Base-by-base conservation (phyloP, 2,797 vertebrate genomes). In the Myotis myotis region DNA sequence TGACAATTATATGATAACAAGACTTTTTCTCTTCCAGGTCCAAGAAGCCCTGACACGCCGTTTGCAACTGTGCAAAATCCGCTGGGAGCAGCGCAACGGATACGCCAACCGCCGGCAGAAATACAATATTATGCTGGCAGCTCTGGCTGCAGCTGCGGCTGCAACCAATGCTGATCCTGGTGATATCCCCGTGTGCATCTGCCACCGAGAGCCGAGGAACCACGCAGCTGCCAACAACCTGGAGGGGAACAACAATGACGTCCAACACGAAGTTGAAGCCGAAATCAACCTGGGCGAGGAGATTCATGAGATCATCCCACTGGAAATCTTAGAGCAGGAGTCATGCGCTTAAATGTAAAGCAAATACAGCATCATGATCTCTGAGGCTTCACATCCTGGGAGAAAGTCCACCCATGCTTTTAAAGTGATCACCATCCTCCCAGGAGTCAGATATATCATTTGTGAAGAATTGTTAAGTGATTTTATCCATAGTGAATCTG, bases 41-140 rank as follows among this genome's bases (percentile, higher is more conserved):
- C 99, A 99, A 91, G 98, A 98, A 1, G 98, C 99, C 47, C 95
- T 99, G 90, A 99, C 99, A 98, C 99, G 99, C 85, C 99, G 99
- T 12, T 99, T 99, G 99, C 98, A 98, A 38, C 99, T 99, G 97
- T 98, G 99, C 75, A 99, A 99, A 97, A 98, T 98, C 10, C 99
- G 99, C 89, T 99, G 98, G 99, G 98, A 99, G 38, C 99, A 99
- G 97, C 98, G 99, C 44, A 98, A 99, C 22, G 98, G 99, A 6
- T 98, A 99, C 47, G 99, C 99, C 97, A 99, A 98, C 74, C 98
- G 98, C 22, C 25, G 13, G 12, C 25, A 30, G 60, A 4, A 68
- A 4, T 33, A 36, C 64, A 68, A 33, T 33, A 2, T 20, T 9
- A 4, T 68, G 64, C 8, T 68, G n/a, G n/a, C 17, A 19, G 72